These are phyloP conservation scores for Drosophila rufa DNA, from an alignment of 1,140 invertebrate species.

Conservation along the genomic window DNA sequence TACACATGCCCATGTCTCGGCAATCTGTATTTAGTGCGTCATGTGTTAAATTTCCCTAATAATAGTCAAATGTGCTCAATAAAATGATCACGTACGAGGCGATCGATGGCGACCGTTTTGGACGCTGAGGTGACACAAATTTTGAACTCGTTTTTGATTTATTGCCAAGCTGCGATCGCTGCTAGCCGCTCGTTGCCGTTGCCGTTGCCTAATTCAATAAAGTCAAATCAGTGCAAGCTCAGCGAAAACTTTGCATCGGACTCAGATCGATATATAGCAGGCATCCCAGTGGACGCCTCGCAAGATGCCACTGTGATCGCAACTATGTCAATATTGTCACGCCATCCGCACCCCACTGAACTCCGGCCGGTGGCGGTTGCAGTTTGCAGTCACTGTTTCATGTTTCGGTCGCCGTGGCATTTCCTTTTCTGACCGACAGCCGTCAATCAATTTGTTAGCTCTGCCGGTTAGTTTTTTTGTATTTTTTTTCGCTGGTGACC, in stretches of 20 bases:
- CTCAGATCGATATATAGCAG: constrained; percentile 9
- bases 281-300: constrained; percentile 28
- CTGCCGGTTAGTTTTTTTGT: constrained; percentile 23
- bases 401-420: constrained; percentile 56
- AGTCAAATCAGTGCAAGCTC: constrained; percentile 69
- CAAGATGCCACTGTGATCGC: constrained; percentile 50
- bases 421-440: constrained; percentile 73
- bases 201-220: constrained; percentile 68
- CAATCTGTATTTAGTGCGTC: constrained; percentile 53
- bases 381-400: constrained; percentile 34
- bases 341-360: constrained; percentile 52
- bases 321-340: constrained; percentile 73
- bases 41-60: constrained; percentile 81
- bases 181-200: constrained; percentile 10
- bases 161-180: constrained; percentile 44
- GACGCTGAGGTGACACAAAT: constrained; percentile 65
- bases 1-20: constrained; percentile 50
- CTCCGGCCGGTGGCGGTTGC: constrained; percentile 23
- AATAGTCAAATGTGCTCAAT: constrained; percentile 84
- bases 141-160: constrained; percentile 67
- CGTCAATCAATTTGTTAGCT: constrained; percentile 79
- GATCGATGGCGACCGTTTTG: constrained; percentile 55
- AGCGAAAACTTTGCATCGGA: constrained; percentile 51
- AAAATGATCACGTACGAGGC: constrained; percentile 79
- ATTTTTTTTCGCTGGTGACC: constrained; percentile 20